Conservation (phyloP, 2,797 vertebrate species). For the Micrastur ruficollis region DNA sequence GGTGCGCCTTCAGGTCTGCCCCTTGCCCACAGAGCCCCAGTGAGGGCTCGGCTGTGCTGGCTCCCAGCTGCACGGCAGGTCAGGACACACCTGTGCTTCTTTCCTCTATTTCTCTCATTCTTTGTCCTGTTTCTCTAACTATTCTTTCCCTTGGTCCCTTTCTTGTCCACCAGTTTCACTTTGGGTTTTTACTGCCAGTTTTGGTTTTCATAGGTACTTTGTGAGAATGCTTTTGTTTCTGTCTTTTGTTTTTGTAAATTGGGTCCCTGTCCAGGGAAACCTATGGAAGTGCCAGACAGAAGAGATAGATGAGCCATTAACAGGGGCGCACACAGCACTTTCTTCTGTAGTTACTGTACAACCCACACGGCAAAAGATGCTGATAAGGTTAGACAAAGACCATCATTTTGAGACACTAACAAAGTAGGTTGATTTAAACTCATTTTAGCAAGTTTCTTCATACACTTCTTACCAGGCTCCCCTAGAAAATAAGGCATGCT, state of each 20-base stretch:
- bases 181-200: neutral
- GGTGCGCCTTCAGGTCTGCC: neutral
- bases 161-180: neutral
- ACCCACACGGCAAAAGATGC: neutral
- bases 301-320: neutral
- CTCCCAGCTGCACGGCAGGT: accelerated
- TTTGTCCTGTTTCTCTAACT: neutral
- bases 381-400: neutral
- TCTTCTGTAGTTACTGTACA: neutral
- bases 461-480: neutral
- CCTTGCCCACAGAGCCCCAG: neutral
- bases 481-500: neutral
- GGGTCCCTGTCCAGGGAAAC: neutral
- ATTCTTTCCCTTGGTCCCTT: neutral
- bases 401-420: neutral
- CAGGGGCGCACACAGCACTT: neutral
- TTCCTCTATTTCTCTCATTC: neutral
- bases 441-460: neutral
- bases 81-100: neutral
- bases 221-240: neutral
- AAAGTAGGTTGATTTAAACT: neutral
- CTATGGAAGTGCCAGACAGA: neutral
- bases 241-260: neutral
- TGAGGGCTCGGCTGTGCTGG: neutral
- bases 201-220: neutral